A percentile compares a stretch with the other conserved stretches of the same genome.
Conservation (phyloP, 2,888 invertebrate genomes). For the Apamea epomidion region DNA sequence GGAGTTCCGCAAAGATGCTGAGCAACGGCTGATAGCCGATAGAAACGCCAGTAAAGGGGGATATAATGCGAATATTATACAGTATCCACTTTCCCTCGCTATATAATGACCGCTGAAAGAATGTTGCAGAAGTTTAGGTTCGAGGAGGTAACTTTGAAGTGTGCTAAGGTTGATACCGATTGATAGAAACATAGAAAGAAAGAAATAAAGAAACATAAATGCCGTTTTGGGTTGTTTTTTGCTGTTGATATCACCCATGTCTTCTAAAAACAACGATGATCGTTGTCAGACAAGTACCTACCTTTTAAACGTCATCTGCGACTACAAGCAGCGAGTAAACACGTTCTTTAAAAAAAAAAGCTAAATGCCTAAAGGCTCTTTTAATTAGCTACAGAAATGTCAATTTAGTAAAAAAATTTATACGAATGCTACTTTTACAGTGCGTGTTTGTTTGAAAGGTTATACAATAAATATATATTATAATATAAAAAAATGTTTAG, state of each 20-base stretch:
- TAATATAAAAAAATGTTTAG: no score
- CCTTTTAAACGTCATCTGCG: not conserved
- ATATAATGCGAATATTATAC: conserved; percentile 89
- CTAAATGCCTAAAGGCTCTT: no score
- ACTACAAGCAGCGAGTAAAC: not conserved
- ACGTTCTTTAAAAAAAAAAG: no score
- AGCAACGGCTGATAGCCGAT: conserved; percentile 86
- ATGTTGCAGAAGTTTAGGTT: conserved; percentile 60
- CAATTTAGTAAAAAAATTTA: not conserved
- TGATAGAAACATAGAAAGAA: not conserved
- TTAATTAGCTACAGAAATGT: no score
- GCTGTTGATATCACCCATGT: not conserved
- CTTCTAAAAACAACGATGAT: not conserved
- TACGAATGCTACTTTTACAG: not conserved
- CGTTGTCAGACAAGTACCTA: no score
- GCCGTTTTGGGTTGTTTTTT: not conserved
- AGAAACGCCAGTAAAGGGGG: conserved; percentile 82
- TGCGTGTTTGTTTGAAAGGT: not conserved
- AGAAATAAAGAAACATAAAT: not conserved
- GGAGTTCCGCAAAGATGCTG: conserved; percentile 85
- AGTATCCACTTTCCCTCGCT: conserved; percentile 77
- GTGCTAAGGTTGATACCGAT: no score
- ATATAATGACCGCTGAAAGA: conserved; percentile 58
- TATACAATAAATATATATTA: no score
- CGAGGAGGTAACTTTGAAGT: conserved; percentile 1